Evolutionary conservation across 2,888 invertebrate species (phyloP).

Genomic region (Tetragonisca angustula): DNA sequence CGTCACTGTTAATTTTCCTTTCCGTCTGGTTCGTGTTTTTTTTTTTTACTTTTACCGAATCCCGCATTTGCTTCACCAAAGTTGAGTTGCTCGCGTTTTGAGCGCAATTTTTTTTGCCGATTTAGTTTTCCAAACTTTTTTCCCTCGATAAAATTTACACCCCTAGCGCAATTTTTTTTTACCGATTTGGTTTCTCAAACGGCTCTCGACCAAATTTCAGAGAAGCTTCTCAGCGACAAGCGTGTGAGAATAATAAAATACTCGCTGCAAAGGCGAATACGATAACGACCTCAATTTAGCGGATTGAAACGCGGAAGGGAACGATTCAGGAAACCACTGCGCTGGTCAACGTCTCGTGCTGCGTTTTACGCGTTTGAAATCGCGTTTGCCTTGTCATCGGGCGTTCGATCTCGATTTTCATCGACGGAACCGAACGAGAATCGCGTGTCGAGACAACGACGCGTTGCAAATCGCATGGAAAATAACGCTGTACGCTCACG

Average conservation of each 20-base stretch:
- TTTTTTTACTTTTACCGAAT: too few relatives aligned
- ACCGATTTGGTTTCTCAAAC: too few relatives aligned
- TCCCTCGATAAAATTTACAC: too few relatives aligned
- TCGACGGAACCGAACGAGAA: neutral
- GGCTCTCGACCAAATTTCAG: neutral
- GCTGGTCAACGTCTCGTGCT: neutral
- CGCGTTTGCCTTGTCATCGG: conserved; percentile 18
- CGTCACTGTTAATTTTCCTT: neutral
- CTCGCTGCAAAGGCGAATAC: neutral
- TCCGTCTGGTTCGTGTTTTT: too few relatives aligned
- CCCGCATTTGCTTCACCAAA: too few relatives aligned
- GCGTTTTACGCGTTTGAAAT: conserved; percentile 10
- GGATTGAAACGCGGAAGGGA: neutral
- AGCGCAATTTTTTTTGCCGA: too few relatives aligned
- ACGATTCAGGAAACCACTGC: neutral
- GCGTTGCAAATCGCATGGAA: conserved; percentile 24
- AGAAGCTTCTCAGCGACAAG: neutral
- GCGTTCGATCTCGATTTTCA: neutral
- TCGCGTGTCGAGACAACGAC: conserved; percentile 1
- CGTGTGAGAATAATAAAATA: neutral
- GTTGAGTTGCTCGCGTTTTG: too few relatives aligned
- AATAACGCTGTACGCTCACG: conserved; percentile 38
- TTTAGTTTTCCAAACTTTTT: too few relatives aligned
- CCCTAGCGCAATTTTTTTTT: too few relatives aligned
- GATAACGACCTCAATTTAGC: neutral